Conservation (phyloP, 2,888 invertebrate genomes). For the Lycaena phlaeas region DNA sequence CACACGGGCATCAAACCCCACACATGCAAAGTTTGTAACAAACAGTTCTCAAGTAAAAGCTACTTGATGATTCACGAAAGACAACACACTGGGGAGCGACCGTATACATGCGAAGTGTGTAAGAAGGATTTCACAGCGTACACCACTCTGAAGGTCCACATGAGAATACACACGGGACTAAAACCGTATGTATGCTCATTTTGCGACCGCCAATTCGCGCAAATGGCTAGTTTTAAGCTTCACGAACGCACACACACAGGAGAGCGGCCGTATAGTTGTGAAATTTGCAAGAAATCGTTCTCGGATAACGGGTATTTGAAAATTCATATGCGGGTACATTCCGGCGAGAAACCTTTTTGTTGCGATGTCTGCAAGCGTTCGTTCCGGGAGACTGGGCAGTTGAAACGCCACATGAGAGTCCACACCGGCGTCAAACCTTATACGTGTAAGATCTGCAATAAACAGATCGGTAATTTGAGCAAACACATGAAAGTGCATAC, state of each 20-base stretch:
- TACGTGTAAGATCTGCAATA: constrained; percentile 56
- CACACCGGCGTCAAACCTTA: constrained; percentile 54
- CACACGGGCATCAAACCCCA: constrained; percentile 50
- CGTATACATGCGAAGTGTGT: constrained; percentile 51
- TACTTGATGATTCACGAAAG: constrained; percentile 53
- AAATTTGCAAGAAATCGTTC: constrained; percentile 53
- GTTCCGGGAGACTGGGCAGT: constrained; percentile 49
- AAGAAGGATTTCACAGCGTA: constrained; percentile 56
- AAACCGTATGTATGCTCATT: constrained; percentile 54
- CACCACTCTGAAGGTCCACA: constrained; percentile 56
- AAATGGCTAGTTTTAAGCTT: constrained; percentile 55
- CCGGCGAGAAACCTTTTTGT: constrained; percentile 47
- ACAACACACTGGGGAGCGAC: constrained; percentile 50
- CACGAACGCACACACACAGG: constrained; percentile 58
- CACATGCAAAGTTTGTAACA: constrained; percentile 44
- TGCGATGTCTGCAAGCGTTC: constrained; percentile 51
- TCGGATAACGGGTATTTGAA: constrained; percentile 60
- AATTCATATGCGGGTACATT: constrained; percentile 57
- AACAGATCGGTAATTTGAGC: constrained; percentile 53
- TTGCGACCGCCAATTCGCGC: constrained; percentile 50
- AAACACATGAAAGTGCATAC: constrained; percentile 56
- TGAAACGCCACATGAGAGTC: constrained; percentile 49
- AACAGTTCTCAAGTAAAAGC: constrained; percentile 56
- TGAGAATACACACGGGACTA: constrained; percentile 51
- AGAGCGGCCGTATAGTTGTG: constrained; percentile 45